These are phyloP conservation scores for Dromococcyx pavoninus DNA, from an alignment of 2,797 vertebrate species.

Conservation along the genomic window DNA sequence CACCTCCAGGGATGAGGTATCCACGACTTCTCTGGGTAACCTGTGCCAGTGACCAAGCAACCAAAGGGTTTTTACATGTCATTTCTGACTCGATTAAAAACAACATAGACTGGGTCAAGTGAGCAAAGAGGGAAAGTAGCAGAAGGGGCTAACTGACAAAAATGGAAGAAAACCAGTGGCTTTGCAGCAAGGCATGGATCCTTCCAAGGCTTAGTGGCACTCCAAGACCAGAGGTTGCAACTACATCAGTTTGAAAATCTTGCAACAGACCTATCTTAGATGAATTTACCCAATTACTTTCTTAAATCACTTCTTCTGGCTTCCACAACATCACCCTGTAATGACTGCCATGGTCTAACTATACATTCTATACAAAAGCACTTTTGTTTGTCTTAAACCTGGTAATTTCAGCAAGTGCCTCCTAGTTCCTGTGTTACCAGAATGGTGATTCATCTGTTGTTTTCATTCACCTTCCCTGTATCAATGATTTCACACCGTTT, in stretches of 20 bases:
- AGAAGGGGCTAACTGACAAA: not conserved
- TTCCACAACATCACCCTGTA: not conserved
- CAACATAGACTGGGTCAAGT: not conserved
- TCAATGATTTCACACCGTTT: not conserved
- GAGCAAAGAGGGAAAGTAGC: not conserved
- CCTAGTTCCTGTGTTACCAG: not conserved
- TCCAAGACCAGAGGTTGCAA: not conserved
- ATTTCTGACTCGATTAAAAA: not conserved
- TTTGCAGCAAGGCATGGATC: not conserved
- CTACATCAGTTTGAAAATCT: not conserved
- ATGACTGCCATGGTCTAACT: accelerated
- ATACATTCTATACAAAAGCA: not conserved
- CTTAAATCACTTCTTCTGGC: not conserved
- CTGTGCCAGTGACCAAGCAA: not conserved
- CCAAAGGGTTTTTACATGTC: not conserved
- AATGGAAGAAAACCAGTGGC: not conserved
- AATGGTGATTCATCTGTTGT: not conserved
- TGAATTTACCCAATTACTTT: not conserved
- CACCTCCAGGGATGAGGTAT: too few relatives aligned
- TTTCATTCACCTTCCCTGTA: not conserved
- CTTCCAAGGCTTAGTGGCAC: not conserved
- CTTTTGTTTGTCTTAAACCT: not conserved
- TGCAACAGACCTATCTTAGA: not conserved
- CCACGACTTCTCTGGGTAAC: too few relatives aligned
- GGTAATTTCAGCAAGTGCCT: not conserved